phyloP scores from a whole-genome alignment of 2,888 invertebrate species.

The Cheilosia urbana region DNA sequence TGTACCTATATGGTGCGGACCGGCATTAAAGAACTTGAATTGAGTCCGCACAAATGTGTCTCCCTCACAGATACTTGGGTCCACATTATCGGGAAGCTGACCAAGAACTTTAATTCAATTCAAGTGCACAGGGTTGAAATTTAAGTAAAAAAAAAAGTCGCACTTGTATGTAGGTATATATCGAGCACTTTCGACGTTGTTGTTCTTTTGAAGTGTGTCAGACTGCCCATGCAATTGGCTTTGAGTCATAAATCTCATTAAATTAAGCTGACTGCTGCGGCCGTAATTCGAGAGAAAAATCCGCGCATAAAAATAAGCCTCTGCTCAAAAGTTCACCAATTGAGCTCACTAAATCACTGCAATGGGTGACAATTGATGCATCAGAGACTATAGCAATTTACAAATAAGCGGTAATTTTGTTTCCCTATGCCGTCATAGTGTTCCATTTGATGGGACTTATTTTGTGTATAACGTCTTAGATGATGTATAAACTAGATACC shows the following conservation, averaged over 20 bases:
- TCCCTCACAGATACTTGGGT: background rate
- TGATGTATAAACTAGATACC: background rate
- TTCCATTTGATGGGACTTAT: background rate
- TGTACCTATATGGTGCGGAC: conserved; percentile 2
- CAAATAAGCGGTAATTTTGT: conserved; percentile 33
- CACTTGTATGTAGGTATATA: background rate
- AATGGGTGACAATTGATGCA: conserved; percentile 20
- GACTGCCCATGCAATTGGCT: conserved; percentile 11
- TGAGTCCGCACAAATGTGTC: background rate
- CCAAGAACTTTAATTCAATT: conserved; percentile 46
- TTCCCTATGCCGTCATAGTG: background rate
- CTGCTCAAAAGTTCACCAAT: conserved; percentile 9
- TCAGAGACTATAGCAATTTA: background rate
- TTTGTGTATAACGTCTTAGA: background rate
- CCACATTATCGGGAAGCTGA: conserved; percentile 17
- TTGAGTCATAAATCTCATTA: conserved; percentile 3
- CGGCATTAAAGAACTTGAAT: conserved; percentile 30
- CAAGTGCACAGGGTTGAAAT: conserved; percentile 28
- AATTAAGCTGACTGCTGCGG: background rate
- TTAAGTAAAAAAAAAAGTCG: background rate
- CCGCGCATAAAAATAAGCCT: conserved; percentile 2
- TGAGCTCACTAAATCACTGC: conserved; percentile 27
- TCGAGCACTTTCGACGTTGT: conserved; percentile 2
- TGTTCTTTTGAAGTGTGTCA: background rate
- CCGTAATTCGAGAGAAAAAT: conserved; percentile 3